These are phyloP conservation scores for Drosophila quadrilineata DNA, from an alignment of 1,140 invertebrate species.

Conservation along the genomic window DNA sequence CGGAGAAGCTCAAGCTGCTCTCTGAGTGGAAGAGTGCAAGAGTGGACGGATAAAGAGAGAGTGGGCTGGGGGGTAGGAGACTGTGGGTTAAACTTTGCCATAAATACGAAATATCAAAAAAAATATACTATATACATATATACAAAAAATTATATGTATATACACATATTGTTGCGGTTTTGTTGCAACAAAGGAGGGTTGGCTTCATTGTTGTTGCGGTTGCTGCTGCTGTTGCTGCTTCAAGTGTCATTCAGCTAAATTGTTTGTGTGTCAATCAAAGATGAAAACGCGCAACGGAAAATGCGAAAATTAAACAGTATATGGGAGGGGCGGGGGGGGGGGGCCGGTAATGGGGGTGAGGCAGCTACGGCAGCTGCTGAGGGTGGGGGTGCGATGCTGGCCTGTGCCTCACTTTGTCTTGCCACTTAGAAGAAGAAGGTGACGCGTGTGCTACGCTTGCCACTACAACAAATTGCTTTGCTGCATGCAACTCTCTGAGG, in stretches of 20 bases:
- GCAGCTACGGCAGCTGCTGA: no score
- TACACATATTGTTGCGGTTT: constrained; percentile 47
- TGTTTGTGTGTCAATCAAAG: constrained; percentile 80
- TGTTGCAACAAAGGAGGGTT: constrained; percentile 31
- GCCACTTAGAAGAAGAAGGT: no score
- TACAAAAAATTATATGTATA: no score
- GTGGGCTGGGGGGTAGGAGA: neutral
- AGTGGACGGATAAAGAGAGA: no score
- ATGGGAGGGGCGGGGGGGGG: neutral
- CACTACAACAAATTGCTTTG: constrained; percentile 73
- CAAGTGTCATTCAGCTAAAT: constrained; percentile 79
- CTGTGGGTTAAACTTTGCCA: constrained; percentile 16
- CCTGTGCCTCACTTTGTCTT: constrained; percentile 59
- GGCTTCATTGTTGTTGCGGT: constrained; percentile 54
- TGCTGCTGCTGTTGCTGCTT: constrained; percentile 64
- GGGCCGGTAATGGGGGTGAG: neutral
- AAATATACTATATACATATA: no score
- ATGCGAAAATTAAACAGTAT: constrained; percentile 75
- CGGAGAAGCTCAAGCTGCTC: neutral
- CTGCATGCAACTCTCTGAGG: constrained; percentile 58
- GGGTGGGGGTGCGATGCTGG: neutral
- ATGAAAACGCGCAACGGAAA: constrained; percentile 77
- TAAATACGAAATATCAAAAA: constrained; percentile 78
- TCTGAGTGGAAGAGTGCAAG: neutral
- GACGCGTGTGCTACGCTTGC: no score